Evolutionary conservation across 2,113 vertebrate species (phyloP), one percentile per base, ranked within the genome.

Genomic region (Hydrochoerus hydrochaeris): DNA sequence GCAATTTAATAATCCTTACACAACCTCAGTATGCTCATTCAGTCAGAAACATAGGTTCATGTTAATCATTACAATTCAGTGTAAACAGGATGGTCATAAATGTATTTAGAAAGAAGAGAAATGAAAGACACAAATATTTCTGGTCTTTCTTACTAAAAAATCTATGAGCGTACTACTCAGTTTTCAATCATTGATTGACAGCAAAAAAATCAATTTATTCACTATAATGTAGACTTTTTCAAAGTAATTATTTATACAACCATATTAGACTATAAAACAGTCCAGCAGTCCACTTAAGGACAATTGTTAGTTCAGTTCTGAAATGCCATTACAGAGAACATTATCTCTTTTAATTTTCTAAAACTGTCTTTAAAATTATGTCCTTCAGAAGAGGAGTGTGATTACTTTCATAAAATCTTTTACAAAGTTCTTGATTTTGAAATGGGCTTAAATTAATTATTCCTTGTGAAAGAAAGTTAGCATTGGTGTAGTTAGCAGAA

Each of bases 111-210:
- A 89, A 90, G 91, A 95, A 95, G 28, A 69, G 90, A 89, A 82
- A 90, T 44, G 85, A 75, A 95, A 95, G 63, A 57, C 4, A 90
- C n/a, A 91, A 84, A 83, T 71, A 95, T 88, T 91, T 89, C 52
- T 93, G 44, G 10, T 17, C 94, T 84, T 95, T 85, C 67, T 96
- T 87, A 81, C 44, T 96, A 3, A 96, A 96, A 95, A 97, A 38
- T 35, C 60, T 90, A 52, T 63, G 24, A 69, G 38, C 13, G 89
- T 96, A 24, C 30, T 91, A 46, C 17, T 69, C 4, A 92, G 24
- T 80, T 95, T 93, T 91, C 83, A 95, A 95, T 85, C 2, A 93
- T 89, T 91, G 91, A 78, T 17, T 89, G 86, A 32, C 57, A 95
- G 41, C 49, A 94, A 89, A 41, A 35, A 93, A 89, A 95, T 73